These are phyloP conservation scores for Nilaparvata lugens DNA, from an alignment of 1,140 invertebrate genomes.

Conservation along the genomic window DNA sequence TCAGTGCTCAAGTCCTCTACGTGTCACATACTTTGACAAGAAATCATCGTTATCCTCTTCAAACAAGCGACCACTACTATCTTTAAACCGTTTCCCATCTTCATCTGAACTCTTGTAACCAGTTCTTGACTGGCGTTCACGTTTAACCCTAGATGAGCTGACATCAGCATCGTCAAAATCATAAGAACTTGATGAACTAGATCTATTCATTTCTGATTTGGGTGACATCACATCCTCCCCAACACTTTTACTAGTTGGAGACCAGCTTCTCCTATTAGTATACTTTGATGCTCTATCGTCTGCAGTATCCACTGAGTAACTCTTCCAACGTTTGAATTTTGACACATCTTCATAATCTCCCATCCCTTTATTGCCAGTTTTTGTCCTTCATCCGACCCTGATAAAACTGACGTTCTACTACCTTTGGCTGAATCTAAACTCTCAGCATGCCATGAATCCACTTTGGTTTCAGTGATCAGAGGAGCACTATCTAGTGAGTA, in stretches of 20 bases:
- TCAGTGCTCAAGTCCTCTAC: neutral
- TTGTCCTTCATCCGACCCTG: neutral
- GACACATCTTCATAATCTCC: neutral
- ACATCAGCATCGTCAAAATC: neutral
- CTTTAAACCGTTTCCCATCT: too few species aligned
- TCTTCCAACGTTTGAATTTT: conserved; percentile 1
- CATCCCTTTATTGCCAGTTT: neutral
- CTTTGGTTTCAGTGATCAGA: neutral
- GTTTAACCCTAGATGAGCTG: neutral
- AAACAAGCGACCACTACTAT: neutral
- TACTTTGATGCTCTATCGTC: too few species aligned
- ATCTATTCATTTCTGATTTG: neutral
- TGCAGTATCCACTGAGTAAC: neutral
- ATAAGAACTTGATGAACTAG: neutral
- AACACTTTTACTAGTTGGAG: too few species aligned
- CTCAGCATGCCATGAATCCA: too few species aligned
- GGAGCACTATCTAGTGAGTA: neutral
- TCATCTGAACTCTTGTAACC: neutral
- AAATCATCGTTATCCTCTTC: neutral
- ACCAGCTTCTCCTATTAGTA: too few species aligned
- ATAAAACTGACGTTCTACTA: neutral
- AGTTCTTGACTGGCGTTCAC: neutral
- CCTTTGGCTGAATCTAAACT: too few species aligned
- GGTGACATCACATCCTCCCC: neutral
- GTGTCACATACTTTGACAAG: neutral